Percentiles rank a stretch among this genome's conserved stretches.
These are phyloP conservation scores for Drosophila kohkoa DNA, from an alignment of 1,140 invertebrate species.

Conservation along the genomic window DNA sequence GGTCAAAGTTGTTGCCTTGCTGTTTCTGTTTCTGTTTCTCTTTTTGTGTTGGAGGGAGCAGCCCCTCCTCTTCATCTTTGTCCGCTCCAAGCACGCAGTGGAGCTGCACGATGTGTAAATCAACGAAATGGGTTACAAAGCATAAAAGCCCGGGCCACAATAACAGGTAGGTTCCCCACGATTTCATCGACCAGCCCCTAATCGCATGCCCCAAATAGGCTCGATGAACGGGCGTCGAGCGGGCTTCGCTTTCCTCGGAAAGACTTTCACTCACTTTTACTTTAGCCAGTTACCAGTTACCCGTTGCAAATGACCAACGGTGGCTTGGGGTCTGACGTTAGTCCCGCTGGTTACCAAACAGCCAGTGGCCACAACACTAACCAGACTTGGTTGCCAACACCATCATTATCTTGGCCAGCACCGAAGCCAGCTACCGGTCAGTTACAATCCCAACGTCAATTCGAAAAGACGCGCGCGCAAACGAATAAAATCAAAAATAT, in stretches of 20 bases:
- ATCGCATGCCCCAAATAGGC: conserved; percentile 72
- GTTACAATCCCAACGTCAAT: conserved; percentile 48
- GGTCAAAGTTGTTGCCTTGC: conserved; percentile 28
- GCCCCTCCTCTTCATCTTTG: neutral
- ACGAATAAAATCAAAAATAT: conserved; percentile 14
- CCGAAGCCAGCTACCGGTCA: conserved; percentile 38
- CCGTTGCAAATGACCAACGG: conserved; percentile 46
- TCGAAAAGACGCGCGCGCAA: conserved; percentile 43
- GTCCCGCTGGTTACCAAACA: conserved; percentile 48
- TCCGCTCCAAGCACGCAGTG: conserved; percentile 21
- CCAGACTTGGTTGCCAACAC: conserved; percentile 49
- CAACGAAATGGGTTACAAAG: conserved; percentile 67
- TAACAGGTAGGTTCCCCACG: conserved; percentile 9
- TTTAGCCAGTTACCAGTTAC: conserved; percentile 23
- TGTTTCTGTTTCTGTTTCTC: neutral
- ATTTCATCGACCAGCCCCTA: conserved; percentile 58
- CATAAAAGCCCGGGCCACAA: conserved; percentile 25
- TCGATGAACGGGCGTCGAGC: conserved; percentile 21
- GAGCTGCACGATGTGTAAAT: conserved; percentile 23
- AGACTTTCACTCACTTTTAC: conserved; percentile 77
- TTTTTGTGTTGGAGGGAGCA: neutral
- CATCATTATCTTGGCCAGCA: conserved; percentile 48
- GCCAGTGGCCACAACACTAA: conserved; percentile 51
- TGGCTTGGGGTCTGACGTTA: conserved; percentile 17
- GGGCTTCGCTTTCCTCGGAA: conserved; percentile 26